A percentile compares a stretch with the other conserved stretches of the same genome.
phyloP scores from a whole-genome alignment of 2,888 invertebrate genomes.

The Mongoloraphidia duomilia region DNA sequence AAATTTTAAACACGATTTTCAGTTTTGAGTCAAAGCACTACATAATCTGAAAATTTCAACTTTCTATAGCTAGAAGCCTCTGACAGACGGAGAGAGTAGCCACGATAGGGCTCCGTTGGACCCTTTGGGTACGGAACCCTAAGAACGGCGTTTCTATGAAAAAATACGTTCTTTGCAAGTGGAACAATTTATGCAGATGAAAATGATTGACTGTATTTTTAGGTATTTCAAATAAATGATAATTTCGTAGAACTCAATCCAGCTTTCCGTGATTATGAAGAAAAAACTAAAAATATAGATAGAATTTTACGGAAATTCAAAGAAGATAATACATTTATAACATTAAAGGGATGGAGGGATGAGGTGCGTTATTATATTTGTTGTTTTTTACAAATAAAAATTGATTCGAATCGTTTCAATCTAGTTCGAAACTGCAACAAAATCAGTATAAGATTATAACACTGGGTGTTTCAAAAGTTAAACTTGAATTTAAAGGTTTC shows the following conservation, averaged over 20 bases:
- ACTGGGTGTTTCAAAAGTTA: not conserved
- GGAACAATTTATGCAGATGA: not conserved
- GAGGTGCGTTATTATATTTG: slow-evolving; percentile 41
- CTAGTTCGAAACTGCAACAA: not conserved
- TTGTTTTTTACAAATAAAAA: not conserved
- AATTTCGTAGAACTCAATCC: slow-evolving; percentile 72
- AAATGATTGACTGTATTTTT: slow-evolving; percentile 12
- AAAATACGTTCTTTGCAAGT: not conserved
- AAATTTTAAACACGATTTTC: no score
- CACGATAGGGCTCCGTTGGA: no score
- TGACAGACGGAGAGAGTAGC: no score
- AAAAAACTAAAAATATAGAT: slow-evolving; percentile 63
- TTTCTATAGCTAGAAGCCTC: no score
- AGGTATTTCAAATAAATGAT: slow-evolving; percentile 59
- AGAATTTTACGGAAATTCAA: slow-evolving; percentile 63
- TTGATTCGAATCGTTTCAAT: not conserved
- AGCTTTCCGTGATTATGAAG: slow-evolving; percentile 72
- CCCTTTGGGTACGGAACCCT: no score
- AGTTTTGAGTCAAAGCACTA: no score
- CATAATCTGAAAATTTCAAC: no score
- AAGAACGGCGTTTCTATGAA: not conserved
- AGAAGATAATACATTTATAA: slow-evolving; percentile 59
- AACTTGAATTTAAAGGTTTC: not conserved
- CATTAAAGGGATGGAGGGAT: slow-evolving; percentile 84
- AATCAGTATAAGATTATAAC: not conserved